Evolutionary conservation across 2,888 invertebrate genomes (phyloP).

Genomic region (Drosophila infuscata): DNA sequence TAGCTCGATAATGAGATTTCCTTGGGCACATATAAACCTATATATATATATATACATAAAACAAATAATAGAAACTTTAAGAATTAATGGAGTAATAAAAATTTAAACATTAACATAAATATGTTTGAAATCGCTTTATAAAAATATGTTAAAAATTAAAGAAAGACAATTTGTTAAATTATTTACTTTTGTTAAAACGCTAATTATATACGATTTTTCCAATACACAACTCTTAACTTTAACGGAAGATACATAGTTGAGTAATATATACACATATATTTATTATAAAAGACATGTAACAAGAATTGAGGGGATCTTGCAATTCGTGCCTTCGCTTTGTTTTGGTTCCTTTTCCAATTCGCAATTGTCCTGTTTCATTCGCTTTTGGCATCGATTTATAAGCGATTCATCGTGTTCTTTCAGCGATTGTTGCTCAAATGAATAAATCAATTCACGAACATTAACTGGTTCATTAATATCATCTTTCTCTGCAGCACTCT

Average conservation of each 20-base stretch:
- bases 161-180: background rate
- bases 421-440: constrained; percentile 87
- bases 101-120: background rate
- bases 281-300: background rate
- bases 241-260: background rate
- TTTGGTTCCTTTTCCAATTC: constrained; percentile 10
- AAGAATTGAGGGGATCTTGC: background rate
- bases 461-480: constrained; percentile 81
- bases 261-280: background rate
- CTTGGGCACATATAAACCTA: constrained; percentile 84
- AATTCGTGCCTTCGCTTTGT: constrained; percentile 27
- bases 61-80: background rate
- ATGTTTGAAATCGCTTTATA: background rate
- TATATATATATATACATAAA: constrained; percentile 25
- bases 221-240: background rate
- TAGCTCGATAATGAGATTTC: constrained; percentile 84
- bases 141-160: background rate
- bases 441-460: constrained; percentile 86
- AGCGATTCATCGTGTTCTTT: constrained; percentile 28
- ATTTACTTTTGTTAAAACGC: background rate
- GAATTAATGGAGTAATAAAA: background rate
- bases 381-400: background rate
- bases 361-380: constrained; percentile 1
- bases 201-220: background rate
- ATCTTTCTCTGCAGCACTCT: constrained; percentile 24